A percentile compares a stretch with the other conserved stretches of the same genome.
Evolutionary conservation across 1,140 invertebrate genomes (phyloP).

Genomic region (Aphelenchoides fujianensis): DNA sequence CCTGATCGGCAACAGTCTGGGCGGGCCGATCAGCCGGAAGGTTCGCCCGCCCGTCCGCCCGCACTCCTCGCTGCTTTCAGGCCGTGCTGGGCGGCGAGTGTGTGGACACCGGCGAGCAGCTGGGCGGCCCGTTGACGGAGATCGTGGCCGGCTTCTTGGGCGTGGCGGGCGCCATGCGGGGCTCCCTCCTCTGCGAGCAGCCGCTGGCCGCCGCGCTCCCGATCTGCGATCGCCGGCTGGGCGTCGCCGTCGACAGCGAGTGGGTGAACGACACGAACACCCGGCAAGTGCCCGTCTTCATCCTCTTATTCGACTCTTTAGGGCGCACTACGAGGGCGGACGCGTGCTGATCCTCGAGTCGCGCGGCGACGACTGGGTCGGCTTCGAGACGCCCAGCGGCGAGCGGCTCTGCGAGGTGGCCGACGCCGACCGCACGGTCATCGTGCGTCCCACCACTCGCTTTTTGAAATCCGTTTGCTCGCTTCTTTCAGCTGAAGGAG

Average conservation of each 20-base stretch:
- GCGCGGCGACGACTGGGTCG: not conserved
- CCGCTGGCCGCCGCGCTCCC: not conserved
- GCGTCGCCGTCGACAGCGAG: not conserved
- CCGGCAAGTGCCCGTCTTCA: constrained; percentile 9
- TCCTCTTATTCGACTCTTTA: not conserved
- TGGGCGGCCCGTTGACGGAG: constrained; percentile 21
- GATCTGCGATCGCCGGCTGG: not conserved
- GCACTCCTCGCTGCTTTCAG: no score
- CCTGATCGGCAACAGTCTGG: constrained; percentile 19
- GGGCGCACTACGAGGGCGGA: not conserved
- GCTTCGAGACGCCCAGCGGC: not conserved
- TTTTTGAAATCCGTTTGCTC: not conserved
- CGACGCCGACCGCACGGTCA: not conserved
- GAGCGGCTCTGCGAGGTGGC: not conserved
- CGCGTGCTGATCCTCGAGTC: constrained; percentile 5
- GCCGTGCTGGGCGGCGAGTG: constrained; percentile 28
- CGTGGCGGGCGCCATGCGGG: constrained; percentile 17
- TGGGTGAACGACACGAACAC: constrained; percentile 20
- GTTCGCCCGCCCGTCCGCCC: no score
- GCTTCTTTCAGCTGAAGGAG: not conserved
- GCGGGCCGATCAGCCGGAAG: constrained; percentile 14
- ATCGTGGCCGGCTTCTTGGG: constrained; percentile 1
- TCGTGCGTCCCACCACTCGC: no score
- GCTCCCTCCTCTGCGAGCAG: constrained; percentile 14
- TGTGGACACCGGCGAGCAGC: constrained; percentile 22